Conservation (phyloP, 2,113 vertebrate species). For the Elanus axillaris region DNA sequence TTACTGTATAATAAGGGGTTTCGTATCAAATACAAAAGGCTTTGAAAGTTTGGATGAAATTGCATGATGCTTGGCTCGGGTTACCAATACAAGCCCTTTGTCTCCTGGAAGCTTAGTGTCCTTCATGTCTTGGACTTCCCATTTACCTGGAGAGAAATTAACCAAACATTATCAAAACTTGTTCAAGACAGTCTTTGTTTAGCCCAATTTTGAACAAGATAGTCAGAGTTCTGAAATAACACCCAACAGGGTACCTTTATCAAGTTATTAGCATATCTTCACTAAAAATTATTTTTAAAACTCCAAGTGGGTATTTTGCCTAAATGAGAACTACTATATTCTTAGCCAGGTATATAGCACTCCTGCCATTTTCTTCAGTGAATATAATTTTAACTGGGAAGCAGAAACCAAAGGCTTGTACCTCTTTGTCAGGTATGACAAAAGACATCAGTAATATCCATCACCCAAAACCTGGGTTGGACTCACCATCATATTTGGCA, state of each 20-base stretch:
- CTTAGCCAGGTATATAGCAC: not conserved
- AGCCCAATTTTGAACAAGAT: not conserved
- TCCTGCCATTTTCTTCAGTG: not conserved
- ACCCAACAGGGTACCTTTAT: not conserved
- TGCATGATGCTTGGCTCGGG: conserved; percentile 95
- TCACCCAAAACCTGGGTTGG: not conserved
- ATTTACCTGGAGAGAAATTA: conserved; percentile 80
- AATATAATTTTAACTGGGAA: not conserved
- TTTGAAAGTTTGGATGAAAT: conserved; percentile 86
- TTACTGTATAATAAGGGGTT: conserved; percentile 94
- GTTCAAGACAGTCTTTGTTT: not conserved
- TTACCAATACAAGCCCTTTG: conserved; percentile 91
- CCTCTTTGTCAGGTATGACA: not conserved
- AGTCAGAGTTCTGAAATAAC: not conserved
- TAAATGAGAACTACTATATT: not conserved
- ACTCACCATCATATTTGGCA: conserved; percentile 94
- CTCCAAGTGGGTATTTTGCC: not conserved
- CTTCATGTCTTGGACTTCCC: conserved; percentile 94
- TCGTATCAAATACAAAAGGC: conserved; percentile 89
- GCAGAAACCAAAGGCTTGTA: not conserved
- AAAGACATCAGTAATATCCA: not conserved
- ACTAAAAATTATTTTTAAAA: not conserved
- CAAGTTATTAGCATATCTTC: not conserved
- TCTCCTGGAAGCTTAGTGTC: conserved; percentile 91
- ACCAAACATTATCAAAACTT: not conserved